Percentiles rank a stretch among this genome's conserved stretches.
Evolutionary conservation across 1,140 invertebrate species (phyloP).

Genomic region (Gryllus bimaculatus): DNA sequence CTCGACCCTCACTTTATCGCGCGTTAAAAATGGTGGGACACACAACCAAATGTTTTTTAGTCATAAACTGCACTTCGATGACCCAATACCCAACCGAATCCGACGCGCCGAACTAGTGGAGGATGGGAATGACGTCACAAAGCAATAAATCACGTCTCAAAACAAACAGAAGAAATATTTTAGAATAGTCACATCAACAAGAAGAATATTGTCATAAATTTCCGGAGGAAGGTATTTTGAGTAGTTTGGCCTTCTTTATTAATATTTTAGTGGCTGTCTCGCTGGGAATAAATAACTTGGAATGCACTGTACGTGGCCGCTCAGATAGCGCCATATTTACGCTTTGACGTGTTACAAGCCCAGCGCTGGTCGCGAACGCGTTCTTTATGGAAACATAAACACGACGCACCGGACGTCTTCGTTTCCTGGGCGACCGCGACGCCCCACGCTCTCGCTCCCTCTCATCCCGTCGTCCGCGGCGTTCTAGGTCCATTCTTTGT

Average conservation of each 20-base stretch:
- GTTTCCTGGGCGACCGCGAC: not conserved
- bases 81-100: not conserved
- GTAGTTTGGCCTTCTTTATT: not conserved
- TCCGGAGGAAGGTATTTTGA: not conserved
- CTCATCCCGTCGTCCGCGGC: not conserved
- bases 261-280: not conserved
- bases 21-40: not conserved
- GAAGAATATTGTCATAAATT: not conserved
- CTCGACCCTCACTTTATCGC: not conserved
- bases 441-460: not conserved
- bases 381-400: conserved; percentile 5
- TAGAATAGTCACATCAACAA: conserved; percentile 5
- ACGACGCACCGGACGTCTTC: not conserved
- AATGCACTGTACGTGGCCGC: not conserved
- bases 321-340: not conserved
- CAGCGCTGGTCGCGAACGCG: not conserved
- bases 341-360: not conserved
- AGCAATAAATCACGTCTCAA: not conserved
- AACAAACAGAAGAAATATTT: not conserved
- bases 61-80: not conserved
- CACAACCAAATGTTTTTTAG: not conserved
- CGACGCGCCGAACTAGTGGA: not conserved
- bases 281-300: not conserved
- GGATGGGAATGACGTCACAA: not conserved
- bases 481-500: no score